Percentiles rank a stretch among this genome's conserved stretches.
phyloP scores from a whole-genome alignment of 2,888 invertebrate species.

The Stenichneumon culpator region DNA sequence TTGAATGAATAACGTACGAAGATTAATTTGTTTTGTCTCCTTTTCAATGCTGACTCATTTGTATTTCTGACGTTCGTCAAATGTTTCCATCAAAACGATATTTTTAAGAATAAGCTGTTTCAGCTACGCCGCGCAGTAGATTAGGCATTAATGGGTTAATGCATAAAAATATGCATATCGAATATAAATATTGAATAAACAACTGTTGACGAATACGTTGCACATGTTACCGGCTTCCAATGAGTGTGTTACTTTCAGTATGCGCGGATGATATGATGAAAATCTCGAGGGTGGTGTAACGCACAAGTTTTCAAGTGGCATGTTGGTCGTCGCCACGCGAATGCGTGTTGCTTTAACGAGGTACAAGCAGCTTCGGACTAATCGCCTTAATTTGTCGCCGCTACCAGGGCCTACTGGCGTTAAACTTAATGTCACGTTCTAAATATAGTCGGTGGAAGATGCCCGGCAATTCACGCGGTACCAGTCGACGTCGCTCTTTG shows the following conservation, averaged over 20 bases:
- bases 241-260: slow-evolving; percentile 8
- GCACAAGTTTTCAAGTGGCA: slow-evolving; percentile 43
- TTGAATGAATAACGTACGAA: too few relatives aligned
- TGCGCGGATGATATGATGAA: slow-evolving; percentile 27
- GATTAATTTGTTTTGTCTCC: too few relatives aligned
- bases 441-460: slow-evolving; percentile 72
- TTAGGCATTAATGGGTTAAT: neutral
- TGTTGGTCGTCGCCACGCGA: slow-evolving; percentile 67
- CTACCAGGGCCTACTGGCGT: slow-evolving; percentile 67
- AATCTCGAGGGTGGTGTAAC: slow-evolving; percentile 50
- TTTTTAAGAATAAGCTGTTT: too few relatives aligned
- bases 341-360: slow-evolving; percentile 76
- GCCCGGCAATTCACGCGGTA: slow-evolving; percentile 21
- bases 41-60: neutral
- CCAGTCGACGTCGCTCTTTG: neutral
- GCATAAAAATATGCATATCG: neutral
- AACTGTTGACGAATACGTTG: neutral
- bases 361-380: slow-evolving; percentile 73
- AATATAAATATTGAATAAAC: neutral
- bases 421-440: slow-evolving; percentile 76
- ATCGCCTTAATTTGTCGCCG: slow-evolving; percentile 78
- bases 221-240: neutral
- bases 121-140: neutral
- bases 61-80: neutral
- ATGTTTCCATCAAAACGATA: too few relatives aligned